Percentiles rank a stretch among this genome's conserved stretches.
These are phyloP conservation scores for Leistus spinibarbis DNA, from an alignment of 2,888 invertebrate species.

Conservation along the genomic window DNA sequence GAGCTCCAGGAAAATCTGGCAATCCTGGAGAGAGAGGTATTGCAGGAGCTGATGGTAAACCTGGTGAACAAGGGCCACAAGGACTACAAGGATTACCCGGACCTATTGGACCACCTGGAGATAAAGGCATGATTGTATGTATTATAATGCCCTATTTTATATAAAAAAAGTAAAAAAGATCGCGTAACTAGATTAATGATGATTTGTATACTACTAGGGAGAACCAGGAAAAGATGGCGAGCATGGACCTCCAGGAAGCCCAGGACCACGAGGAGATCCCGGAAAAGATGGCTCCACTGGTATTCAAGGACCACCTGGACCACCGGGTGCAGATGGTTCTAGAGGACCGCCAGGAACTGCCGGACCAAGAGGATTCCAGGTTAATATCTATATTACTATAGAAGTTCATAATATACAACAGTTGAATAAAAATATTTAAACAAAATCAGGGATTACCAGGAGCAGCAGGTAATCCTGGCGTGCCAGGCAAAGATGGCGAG, in stretches of 20 bases:
- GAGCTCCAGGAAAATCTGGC: conserved; percentile 72
- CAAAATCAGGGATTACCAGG: conserved; percentile 26
- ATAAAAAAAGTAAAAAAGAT: too few species aligned
- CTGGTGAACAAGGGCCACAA: conserved; percentile 81
- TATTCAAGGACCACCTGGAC: conserved; percentile 74
- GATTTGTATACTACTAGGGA: conserved; percentile 61
- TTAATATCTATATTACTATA: conserved; percentile 51
- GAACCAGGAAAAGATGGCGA: conserved; percentile 83
- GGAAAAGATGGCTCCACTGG: conserved; percentile 81
- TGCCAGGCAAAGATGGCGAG: conserved; percentile 82
- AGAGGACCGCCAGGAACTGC: conserved; percentile 77
- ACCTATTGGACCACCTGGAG: conserved; percentile 56
- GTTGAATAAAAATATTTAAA: background rate
- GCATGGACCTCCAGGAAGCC: conserved; percentile 73
- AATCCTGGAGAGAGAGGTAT: conserved; percentile 74
- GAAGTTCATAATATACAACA: background rate
- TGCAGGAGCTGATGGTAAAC: conserved; percentile 83
- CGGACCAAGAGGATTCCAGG: conserved; percentile 82
- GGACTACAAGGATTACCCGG: conserved; percentile 83
- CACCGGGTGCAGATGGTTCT: conserved; percentile 73
- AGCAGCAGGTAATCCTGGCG: conserved; percentile 71
- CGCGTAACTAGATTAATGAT: too few species aligned
- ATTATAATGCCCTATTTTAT: too few species aligned
- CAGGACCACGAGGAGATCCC: conserved; percentile 79
- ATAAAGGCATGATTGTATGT: conserved; percentile 16